Conservation (phyloP, 2,888 invertebrate genomes). For the Hyposoter didymator region DNA sequence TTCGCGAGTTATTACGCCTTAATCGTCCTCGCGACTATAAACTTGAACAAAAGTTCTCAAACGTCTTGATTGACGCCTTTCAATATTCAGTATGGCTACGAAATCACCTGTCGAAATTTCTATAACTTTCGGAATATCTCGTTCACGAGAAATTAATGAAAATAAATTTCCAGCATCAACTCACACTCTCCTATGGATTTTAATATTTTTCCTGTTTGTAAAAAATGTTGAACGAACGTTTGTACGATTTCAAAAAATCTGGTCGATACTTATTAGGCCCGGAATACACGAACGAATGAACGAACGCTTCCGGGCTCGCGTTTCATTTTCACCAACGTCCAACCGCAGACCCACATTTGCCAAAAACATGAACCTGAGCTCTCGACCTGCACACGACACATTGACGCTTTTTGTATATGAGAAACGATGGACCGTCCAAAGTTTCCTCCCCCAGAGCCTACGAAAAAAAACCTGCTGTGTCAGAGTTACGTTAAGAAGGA, state of each 20-base stretch:
- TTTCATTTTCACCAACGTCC: slow-evolving; percentile 22
- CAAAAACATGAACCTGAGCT: background rate
- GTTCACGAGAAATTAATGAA: no score
- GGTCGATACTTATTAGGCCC: no score
- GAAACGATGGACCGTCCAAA: slow-evolving; percentile 9
- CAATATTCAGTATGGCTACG: no score
- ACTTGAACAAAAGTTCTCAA: background rate
- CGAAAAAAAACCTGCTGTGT: slow-evolving; percentile 5
- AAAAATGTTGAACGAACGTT: no score
- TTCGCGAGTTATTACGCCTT: slow-evolving; percentile 16
- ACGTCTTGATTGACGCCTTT: no score
- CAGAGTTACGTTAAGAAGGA: background rate
- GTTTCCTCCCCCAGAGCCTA: background rate
- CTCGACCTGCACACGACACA: slow-evolving; percentile 1
- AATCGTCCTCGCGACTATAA: background rate
- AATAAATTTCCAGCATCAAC: no score
- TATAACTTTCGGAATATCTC: no score
- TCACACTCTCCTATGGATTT: no score
- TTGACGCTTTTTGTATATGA: slow-evolving; percentile 26
- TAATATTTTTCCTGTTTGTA: no score
- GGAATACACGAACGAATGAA: no score
- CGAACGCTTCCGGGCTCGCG: background rate
- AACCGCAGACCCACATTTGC: slow-evolving; percentile 22
- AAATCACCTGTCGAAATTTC: no score
- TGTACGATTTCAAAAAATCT: no score